A percentile compares a stretch with the other conserved stretches of the same genome.
Evolutionary conservation across 1,140 invertebrate species (phyloP).

Genomic region (Chlorops oryzae): DNA sequence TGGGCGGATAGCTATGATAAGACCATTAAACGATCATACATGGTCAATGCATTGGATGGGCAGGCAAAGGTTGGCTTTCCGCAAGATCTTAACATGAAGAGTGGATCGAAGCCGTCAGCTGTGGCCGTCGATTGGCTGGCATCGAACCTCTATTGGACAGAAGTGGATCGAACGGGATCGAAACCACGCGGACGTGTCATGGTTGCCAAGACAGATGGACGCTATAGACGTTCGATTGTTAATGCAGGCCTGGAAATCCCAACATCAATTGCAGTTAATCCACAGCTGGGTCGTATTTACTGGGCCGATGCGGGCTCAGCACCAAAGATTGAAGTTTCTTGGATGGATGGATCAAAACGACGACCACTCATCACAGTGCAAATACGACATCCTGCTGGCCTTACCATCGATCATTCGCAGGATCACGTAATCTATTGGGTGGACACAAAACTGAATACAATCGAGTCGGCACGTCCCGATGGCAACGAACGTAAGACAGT

Average conservation of each 20-base stretch:
- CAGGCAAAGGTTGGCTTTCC: constrained; percentile 75
- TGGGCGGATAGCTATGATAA: constrained; percentile 89
- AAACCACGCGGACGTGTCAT: constrained; percentile 71
- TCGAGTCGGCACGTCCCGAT: constrained; percentile 82
- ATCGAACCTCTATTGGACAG: constrained; percentile 91
- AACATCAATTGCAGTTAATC: constrained; percentile 81
- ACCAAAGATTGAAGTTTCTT: constrained; percentile 82
- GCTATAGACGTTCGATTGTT: constrained; percentile 75
- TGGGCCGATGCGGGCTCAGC: constrained; percentile 82
- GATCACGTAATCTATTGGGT: constrained; percentile 90
- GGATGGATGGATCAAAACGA: constrained; percentile 92
- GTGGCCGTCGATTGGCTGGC: constrained; percentile 88
- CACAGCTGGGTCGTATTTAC: constrained; percentile 75
- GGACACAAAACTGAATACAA: constrained; percentile 88
- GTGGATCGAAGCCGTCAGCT: constrained; percentile 72
- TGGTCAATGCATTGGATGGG: constrained; percentile 71
- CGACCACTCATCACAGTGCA: constrained; percentile 70
- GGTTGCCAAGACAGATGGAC: constrained; percentile 81
- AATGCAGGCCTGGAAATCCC: constrained; percentile 70
- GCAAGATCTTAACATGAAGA: constrained; percentile 81
- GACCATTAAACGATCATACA: constrained; percentile 84
- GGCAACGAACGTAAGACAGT: constrained; percentile 71
- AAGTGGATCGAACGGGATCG: constrained; percentile 68
- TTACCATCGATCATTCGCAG: constrained; percentile 86
- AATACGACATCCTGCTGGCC: constrained; percentile 77